Percentiles rank a stretch among this genome's conserved stretches.
phyloP scores from a whole-genome alignment of 1,140 invertebrate genomes.

The Sitodiplosis mosellana region DNA sequence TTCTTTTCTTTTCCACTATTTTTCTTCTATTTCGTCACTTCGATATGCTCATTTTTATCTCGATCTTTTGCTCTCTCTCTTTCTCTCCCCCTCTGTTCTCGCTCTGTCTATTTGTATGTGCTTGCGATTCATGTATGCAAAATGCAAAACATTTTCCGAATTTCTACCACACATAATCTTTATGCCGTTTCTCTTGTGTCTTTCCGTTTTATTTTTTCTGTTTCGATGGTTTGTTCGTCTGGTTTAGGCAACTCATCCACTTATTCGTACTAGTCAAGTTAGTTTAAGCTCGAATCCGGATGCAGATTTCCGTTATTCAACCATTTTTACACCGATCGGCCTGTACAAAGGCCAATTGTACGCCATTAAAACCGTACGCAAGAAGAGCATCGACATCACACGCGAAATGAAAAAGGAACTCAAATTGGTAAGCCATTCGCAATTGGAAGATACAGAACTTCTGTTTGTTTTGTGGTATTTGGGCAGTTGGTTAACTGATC shows the following conservation, averaged over 20 bases:
- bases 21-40: no score
- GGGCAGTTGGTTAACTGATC: no score
- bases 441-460: no score
- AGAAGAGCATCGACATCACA: slow-evolving; percentile 76
- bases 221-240: no score
- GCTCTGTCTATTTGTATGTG: background rate
- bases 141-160: no score
- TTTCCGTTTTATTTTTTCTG: background rate
- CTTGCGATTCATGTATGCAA: background rate
- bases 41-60: no score
- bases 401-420: slow-evolving; percentile 88
- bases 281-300: slow-evolving; percentile 73
- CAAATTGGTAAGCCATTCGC: slow-evolving; percentile 49
- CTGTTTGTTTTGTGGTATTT: background rate
- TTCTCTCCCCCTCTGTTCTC: no score
- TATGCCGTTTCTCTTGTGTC: no score
- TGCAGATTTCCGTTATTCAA: slow-evolving; percentile 65
- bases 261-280: slow-evolving; percentile 65
- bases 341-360: slow-evolving; percentile 69
- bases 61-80: no score
- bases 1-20: no score
- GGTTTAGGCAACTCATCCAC: slow-evolving; percentile 30
- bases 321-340: slow-evolving; percentile 74
- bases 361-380: slow-evolving; percentile 68
- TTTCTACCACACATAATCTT: no score